Percentiles rank a stretch among this genome's conserved stretches.
phyloP scores from a whole-genome alignment of 2,888 invertebrate species.

The Ophraella communa region DNA sequence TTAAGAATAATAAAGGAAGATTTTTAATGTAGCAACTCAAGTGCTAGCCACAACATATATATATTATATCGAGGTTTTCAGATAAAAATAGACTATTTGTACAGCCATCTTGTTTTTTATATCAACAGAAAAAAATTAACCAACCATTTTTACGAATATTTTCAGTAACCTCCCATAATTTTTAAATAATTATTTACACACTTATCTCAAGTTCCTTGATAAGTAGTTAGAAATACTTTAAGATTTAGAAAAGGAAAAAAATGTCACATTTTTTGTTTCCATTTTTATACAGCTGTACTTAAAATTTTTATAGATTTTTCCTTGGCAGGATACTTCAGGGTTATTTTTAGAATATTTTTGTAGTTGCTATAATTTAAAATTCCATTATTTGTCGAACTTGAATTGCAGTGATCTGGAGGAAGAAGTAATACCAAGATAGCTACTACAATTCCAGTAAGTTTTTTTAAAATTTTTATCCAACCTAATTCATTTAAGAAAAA shows the following conservation, averaged over 20 bases:
- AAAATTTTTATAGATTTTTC: constrained; percentile 23
- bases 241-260: constrained; percentile 16
- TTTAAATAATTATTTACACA: constrained; percentile 33
- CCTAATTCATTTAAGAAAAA: not conserved
- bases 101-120: constrained; percentile 56
- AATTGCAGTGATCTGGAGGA: not conserved
- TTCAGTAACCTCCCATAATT: constrained; percentile 36
- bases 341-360: constrained; percentile 34
- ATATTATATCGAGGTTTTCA: constrained; percentile 31
- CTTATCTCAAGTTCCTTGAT: constrained; percentile 29
- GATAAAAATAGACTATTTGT: constrained; percentile 60
- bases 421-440: not conserved
- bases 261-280: constrained; percentile 9
- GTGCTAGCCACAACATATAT: not conserved
- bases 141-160: constrained; percentile 35
- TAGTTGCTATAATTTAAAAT: constrained; percentile 14
- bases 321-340: constrained; percentile 26
- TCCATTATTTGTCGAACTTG: not conserved
- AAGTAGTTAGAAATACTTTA: constrained; percentile 11
- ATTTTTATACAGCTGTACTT: constrained; percentile 3
- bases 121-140: constrained; percentile 40
- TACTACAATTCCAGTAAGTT: not conserved
- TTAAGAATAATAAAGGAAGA: constrained; percentile 12
- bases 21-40: constrained; percentile 8
- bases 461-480: not conserved